phyloP scores from a whole-genome alignment of 1,140 invertebrate genomes.

The Micrasema longulum region DNA sequence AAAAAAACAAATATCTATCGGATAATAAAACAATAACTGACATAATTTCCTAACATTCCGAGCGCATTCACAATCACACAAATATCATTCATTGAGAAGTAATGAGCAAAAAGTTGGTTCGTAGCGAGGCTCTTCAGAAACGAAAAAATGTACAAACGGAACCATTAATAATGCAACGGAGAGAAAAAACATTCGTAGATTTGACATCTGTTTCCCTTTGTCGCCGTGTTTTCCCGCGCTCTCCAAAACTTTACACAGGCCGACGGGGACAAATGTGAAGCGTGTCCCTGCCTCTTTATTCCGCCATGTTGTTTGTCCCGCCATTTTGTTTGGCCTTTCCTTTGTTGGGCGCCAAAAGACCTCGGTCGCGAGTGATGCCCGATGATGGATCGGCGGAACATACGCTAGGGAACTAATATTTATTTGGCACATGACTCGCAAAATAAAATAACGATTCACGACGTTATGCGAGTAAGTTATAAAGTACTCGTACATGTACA shows the following conservation, averaged over 20 bases:
- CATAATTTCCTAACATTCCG: neutral
- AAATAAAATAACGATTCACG: too few species aligned
- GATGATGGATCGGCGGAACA: conserved; percentile 26
- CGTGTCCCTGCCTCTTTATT: conserved; percentile 7
- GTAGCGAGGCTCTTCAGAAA: too few species aligned
- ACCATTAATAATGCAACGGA: conserved; percentile 31
- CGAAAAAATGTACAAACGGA: conserved; percentile 20
- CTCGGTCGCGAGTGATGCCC: neutral
- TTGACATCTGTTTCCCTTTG: conserved; percentile 38
- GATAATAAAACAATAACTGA: too few species aligned
- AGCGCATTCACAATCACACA: neutral
- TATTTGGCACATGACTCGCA: too few species aligned
- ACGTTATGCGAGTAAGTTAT: too few species aligned
- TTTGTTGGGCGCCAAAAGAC: conserved; percentile 12
- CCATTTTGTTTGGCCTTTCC: too few species aligned
- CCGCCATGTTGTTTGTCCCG: conserved; percentile 19
- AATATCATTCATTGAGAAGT: conserved; percentile 3
- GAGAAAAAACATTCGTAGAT: conserved; percentile 27
- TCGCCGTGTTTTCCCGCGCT: conserved; percentile 32
- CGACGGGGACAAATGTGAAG: conserved; percentile 34
- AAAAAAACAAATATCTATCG: too few species aligned
- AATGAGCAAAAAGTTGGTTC: conserved; percentile 7
- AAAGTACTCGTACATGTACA: too few species aligned
- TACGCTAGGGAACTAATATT: too few species aligned
- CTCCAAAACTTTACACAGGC: conserved; percentile 17